These are phyloP conservation scores for Nestor notabilis DNA, from an alignment of 2,113 vertebrate genomes.

Conservation along the genomic window DNA sequence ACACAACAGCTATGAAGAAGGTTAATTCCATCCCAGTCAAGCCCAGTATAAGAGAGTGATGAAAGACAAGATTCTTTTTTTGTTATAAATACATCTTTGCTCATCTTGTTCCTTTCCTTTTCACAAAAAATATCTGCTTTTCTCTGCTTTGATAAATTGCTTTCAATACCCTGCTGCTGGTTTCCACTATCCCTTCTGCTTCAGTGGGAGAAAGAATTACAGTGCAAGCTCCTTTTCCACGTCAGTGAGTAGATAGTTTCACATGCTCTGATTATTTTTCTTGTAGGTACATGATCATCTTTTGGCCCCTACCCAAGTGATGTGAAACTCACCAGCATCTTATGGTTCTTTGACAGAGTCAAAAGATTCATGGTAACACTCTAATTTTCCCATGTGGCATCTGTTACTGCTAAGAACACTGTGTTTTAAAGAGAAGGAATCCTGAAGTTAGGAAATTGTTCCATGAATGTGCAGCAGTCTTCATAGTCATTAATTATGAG, in stretches of 20 bases:
- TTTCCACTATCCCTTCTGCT: background rate
- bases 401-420: background rate
- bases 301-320: background rate
- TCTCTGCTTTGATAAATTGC: conserved; percentile 5
- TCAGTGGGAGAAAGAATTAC: background rate
- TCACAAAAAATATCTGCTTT: conserved; percentile 13
- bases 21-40: background rate
- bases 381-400: background rate
- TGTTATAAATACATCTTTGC: background rate
- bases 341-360: background rate
- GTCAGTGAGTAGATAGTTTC: background rate
- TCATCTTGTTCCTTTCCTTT: background rate
- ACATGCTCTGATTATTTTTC: background rate
- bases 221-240: background rate
- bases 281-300: background rate
- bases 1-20: accelerated
- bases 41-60: background rate
- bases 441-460: background rate
- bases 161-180: background rate
- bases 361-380: background rate
- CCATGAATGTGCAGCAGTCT: background rate
- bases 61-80: background rate
- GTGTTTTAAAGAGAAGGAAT: background rate
- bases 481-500: background rate
- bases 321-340: background rate